Evolutionary conservation across 2,888 invertebrate genomes (phyloP).

Genomic region (Orthosia gracilis): DNA sequence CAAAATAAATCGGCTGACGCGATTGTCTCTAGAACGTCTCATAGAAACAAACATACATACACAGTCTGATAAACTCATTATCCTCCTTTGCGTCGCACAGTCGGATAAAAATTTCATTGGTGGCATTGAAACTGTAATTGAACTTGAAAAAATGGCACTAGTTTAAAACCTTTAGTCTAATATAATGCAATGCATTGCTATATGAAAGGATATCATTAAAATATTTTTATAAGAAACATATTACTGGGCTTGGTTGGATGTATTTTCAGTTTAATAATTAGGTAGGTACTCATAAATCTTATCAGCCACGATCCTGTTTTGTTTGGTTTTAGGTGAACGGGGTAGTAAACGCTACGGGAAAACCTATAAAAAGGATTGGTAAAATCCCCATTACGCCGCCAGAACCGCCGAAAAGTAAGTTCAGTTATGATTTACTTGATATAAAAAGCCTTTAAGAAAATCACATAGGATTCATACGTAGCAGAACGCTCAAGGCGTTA

Average conservation of each 20-base stretch:
- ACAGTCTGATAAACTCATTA: too few species aligned
- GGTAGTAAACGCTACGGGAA: conserved; percentile 24
- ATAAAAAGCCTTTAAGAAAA: not conserved
- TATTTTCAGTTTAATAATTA: too few species aligned
- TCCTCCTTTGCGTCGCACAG: too few species aligned
- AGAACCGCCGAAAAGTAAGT: conserved; percentile 49
- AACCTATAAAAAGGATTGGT: conserved; percentile 45
- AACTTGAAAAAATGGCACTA: too few species aligned
- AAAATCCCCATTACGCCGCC: conserved; percentile 63
- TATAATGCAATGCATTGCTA: not conserved
- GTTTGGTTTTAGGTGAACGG: conserved; percentile 58
- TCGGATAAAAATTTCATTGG: too few species aligned
- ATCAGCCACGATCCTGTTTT: not conserved
- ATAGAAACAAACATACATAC: too few species aligned
- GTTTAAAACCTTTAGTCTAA: too few species aligned
- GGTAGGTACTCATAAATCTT: too few species aligned
- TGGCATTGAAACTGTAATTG: too few species aligned
- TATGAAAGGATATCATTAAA: not conserved
- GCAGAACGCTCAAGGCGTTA: not conserved
- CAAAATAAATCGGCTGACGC: too few species aligned
- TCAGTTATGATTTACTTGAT: not conserved
- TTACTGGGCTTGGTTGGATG: too few species aligned
- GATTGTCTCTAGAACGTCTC: too few species aligned
- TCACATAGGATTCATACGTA: not conserved
- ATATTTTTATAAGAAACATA: not conserved